phyloP scores from a whole-genome alignment of 2,113 vertebrate genomes.

The Gasterosteus aculeatus region DNA sequence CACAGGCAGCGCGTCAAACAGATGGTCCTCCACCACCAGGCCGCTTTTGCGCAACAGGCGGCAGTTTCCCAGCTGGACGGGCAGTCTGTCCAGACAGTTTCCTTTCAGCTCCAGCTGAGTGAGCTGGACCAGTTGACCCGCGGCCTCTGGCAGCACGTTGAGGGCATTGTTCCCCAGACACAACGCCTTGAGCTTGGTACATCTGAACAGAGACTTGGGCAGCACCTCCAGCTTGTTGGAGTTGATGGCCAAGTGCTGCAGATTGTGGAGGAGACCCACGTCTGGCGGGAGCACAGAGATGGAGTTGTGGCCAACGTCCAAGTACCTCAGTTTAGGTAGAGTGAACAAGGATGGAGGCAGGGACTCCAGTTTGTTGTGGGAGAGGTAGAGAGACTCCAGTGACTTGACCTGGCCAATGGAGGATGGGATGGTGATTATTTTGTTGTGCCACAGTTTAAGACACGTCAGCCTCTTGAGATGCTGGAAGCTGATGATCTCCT shows the following conservation, averaged over 20 bases:
- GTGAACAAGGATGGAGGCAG: slow-evolving; percentile 90
- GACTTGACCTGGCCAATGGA: slow-evolving; percentile 92
- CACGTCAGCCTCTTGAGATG: slow-evolving; percentile 95
- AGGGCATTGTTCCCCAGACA: slow-evolving; percentile 92
- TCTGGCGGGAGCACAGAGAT: slow-evolving; percentile 88
- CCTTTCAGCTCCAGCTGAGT: slow-evolving; percentile 93
- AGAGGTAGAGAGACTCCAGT: slow-evolving; percentile 92
- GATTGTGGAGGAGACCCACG: slow-evolving; percentile 89
- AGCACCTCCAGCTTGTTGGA: slow-evolving; percentile 92
- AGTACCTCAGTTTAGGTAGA: slow-evolving; percentile 91
- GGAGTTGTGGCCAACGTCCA: slow-evolving; percentile 92
- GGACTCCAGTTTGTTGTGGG: slow-evolving; percentile 94
- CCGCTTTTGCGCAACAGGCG: slow-evolving; percentile 89
- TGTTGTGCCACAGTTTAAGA: slow-evolving; percentile 98
- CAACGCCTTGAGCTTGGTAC: slow-evolving; percentile 93
- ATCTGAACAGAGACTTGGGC: slow-evolving; percentile 93
- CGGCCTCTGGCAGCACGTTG: slow-evolving; percentile 86
- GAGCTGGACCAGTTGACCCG: slow-evolving; percentile 90
- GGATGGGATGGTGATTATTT: slow-evolving; percentile 91
- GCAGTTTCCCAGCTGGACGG: slow-evolving; percentile 88
- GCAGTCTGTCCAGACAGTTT: slow-evolving; percentile 93
- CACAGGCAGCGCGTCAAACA: slow-evolving; percentile 92
- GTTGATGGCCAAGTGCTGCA: slow-evolving; percentile 92
- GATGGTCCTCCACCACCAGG: slow-evolving; percentile 94
- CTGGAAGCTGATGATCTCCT: slow-evolving; percentile 97